phyloP scores from a whole-genome alignment of 2,113 vertebrate species.

The Paradisaea rubra region DNA sequence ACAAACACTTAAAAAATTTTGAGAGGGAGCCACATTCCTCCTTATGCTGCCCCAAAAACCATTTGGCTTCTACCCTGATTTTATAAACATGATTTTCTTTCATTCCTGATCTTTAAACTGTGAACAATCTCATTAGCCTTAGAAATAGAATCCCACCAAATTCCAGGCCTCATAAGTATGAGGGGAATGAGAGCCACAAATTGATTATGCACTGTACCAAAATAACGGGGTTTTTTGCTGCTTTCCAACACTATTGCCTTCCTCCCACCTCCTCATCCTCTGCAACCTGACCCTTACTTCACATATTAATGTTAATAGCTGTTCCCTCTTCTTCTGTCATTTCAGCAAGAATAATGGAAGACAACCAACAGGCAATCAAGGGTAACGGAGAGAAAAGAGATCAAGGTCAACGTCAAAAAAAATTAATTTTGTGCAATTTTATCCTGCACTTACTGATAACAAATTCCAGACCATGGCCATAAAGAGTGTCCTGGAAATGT shows the following conservation, averaged over 20 bases:
- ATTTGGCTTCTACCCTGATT: not conserved
- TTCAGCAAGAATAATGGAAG: not conserved
- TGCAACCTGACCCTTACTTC: not conserved
- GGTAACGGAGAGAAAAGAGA: not conserved
- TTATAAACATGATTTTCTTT: not conserved
- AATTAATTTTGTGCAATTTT: not conserved
- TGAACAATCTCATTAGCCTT: not conserved
- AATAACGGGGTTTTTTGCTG: not conserved
- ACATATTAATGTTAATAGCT: not conserved
- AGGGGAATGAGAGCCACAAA: not conserved
- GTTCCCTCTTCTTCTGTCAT: not conserved
- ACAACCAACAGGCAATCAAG: not conserved
- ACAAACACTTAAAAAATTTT: not conserved
- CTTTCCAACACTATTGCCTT: not conserved
- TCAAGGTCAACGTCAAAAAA: not conserved
- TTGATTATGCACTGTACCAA: not conserved
- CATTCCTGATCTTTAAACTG: not conserved
- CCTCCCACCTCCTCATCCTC: not conserved
- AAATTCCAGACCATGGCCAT: not conserved
- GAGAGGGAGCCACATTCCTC: not conserved
- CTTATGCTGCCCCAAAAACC: not conserved
- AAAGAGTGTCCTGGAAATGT: not conserved
- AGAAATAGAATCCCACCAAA: not conserved
- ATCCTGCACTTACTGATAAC: not conserved
- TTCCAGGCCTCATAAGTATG: not conserved